These are phyloP conservation scores for Dasypolia templi DNA, from an alignment of 2,888 invertebrate species.

Conservation along the genomic window DNA sequence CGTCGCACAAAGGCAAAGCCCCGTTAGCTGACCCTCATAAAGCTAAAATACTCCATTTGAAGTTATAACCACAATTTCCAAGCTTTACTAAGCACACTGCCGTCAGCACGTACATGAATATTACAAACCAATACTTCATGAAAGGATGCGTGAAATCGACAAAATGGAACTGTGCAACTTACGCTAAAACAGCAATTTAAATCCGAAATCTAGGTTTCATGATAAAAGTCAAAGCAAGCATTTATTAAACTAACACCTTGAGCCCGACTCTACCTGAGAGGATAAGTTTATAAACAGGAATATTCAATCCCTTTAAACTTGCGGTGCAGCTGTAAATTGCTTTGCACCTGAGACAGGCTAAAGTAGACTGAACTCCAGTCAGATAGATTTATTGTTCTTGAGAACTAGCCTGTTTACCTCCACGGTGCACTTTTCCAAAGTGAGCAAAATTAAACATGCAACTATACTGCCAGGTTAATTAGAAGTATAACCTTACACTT, in stretches of 20 bases:
- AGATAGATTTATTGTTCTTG: slow-evolving; percentile 16
- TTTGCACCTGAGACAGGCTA: slow-evolving; percentile 11
- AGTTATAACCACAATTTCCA: slow-evolving; percentile 11
- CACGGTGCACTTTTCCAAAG: not conserved
- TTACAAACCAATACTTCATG: not conserved
- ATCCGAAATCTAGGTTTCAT: not conserved
- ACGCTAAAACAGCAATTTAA: not conserved
- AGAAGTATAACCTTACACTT: not conserved
- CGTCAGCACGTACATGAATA: slow-evolving; percentile 9
- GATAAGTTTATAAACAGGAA: not conserved
- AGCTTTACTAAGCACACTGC: not conserved
- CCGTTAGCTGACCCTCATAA: slow-evolving; percentile 1
- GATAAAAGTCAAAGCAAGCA: slow-evolving; percentile 5
- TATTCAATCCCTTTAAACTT: slow-evolving; percentile 1
- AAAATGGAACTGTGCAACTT: not conserved
- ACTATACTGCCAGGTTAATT: too few species aligned
- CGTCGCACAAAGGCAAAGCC: slow-evolving; percentile 19
- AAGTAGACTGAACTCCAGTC: slow-evolving; percentile 2
- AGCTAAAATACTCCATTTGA: slow-evolving; percentile 17
- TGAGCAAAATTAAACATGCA: not conserved
- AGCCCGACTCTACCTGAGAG: too few species aligned
- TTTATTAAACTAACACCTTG: slow-evolving; percentile 2
- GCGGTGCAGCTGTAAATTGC: slow-evolving; percentile 3
- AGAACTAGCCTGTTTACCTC: not conserved
- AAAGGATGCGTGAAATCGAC: slow-evolving; percentile 7